A percentile compares a stretch with the other conserved stretches of the same genome.
Evolutionary conservation across 1,140 invertebrate genomes (phyloP).

Genomic region (Lepidurus apus): DNA sequence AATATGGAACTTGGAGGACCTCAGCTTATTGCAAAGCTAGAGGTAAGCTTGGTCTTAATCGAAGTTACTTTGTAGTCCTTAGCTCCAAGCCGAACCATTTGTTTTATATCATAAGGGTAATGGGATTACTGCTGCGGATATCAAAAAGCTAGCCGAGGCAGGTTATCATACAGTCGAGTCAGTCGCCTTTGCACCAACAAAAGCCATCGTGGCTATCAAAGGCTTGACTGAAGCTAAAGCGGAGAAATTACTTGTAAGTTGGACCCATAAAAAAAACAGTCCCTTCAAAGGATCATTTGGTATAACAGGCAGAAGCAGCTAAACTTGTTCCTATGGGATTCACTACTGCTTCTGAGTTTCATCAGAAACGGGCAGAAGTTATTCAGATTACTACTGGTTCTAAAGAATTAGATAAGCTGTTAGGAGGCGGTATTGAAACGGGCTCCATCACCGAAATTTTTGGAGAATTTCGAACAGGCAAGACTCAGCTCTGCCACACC

Average conservation of each 20-base stretch:
- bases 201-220: constrained; percentile 81
- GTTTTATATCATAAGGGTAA: constrained; percentile 42
- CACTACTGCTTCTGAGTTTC: constrained; percentile 92
- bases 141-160: constrained; percentile 88
- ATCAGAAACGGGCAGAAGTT: constrained; percentile 85
- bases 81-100: constrained; percentile 28
- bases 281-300: constrained; percentile 24
- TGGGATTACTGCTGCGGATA: constrained; percentile 81
- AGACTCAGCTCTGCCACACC: constrained; percentile 96
- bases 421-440: constrained; percentile 97
- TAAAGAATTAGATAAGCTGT: constrained; percentile 84
- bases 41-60: constrained; percentile 46
- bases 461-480: constrained; percentile 97
- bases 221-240: constrained; percentile 97
- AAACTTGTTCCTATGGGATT: constrained; percentile 97
- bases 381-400: constrained; percentile 88
- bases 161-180: constrained; percentile 94
- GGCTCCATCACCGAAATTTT: constrained; percentile 99
- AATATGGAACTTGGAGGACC: constrained; percentile 57
- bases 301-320: constrained; percentile 64
- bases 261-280: neutral
- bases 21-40: constrained; percentile 54
- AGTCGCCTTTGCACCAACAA: constrained; percentile 90
- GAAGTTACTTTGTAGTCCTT: neutral
- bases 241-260: constrained; percentile 78